Base-by-base conservation (phyloP, 2,797 vertebrate species). In the Rhyacichthys aspro region DNA sequence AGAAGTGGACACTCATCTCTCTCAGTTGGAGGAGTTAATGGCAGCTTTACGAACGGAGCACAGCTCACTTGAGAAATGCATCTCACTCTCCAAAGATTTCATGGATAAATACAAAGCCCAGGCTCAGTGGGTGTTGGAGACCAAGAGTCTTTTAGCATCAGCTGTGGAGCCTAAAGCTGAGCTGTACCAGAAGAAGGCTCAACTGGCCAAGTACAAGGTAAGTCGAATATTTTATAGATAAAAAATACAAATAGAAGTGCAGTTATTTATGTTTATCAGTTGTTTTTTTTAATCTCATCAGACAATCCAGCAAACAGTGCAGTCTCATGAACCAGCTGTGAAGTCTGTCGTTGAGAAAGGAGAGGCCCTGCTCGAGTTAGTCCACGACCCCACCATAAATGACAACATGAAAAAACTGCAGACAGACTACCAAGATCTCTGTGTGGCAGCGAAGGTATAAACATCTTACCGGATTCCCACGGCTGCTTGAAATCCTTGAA, bases 181-280 rank as follows among this genome's bases (percentile, higher is more conserved):
- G 67, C 92, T 99, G 3, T 98, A 96, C 82, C 96, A 99, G 87
- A 98, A 98, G 77, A 99, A 98, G 85, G 96, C 96, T 17, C 97
- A 99, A 36, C 84, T 99, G 9, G 94, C 95, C 7, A 99, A 98
- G 81, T 98, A 98, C 67, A 99, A 98, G 95, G 98, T 83, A 55
- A 62, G 11, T 53, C 37, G 12, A 33, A 33, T 12, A 14, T 19
- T 2, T 19, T 14, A 11, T 6, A 19, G 19, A 8, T 11, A 19
- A 48, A 34, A 43, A 3, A 37, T 12, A 36, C 10, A 3, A 41
- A 56, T 0, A 48, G 15, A 16, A 18, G 5, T 9, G 1, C 11
- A 23, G 1, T 0, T 10, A 34, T 61, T 36, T 9, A 59, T n/a
- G 17, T 52, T 1, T 63, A 7, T 0, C 3, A 62, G 19, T 56